Conservation (phyloP, 2,797 vertebrate species). For the Novumbra hubbsi region DNA sequence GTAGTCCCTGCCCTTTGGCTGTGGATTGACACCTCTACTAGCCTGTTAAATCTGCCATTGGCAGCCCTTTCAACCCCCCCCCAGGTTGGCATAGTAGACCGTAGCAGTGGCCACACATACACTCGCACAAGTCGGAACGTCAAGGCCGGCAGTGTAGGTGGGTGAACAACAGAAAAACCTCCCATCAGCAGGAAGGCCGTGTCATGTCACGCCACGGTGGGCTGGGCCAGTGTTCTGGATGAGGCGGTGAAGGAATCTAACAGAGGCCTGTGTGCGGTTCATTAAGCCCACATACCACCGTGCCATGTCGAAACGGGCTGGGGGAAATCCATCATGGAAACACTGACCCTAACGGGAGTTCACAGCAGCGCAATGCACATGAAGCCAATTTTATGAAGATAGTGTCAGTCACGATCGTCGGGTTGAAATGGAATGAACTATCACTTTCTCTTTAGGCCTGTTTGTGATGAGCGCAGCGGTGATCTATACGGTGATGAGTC, state of each 20-base stretch:
- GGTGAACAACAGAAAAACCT: conserved; percentile 17
- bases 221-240: conserved; percentile 23
- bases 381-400: background rate
- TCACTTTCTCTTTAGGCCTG: conserved; percentile 77
- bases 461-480: conserved; percentile 92
- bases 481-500: conserved; percentile 92
- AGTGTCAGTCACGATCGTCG: background rate
- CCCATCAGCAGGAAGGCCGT: conserved; percentile 46
- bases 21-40: conserved; percentile 34
- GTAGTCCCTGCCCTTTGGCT: conserved; percentile 56
- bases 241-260: conserved; percentile 5
- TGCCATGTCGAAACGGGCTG: conserved; percentile 25
- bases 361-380: conserved; percentile 33
- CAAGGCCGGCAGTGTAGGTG: conserved; percentile 52
- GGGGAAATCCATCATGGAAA: conserved; percentile 15
- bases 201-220: conserved; percentile 46
- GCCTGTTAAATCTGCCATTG: conserved; percentile 49
- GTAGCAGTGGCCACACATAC: conserved; percentile 46
- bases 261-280: conserved; percentile 20
- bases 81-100: conserved; percentile 48
- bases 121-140: conserved; percentile 64
- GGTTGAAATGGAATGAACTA: background rate
- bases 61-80: conserved; percentile 57
- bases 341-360: conserved; percentile 25
- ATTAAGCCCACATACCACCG: conserved; percentile 20